Evolutionary conservation across 2,113 vertebrate species (phyloP), one percentile per base, ranked within the genome.

Genomic region (Chaenocephalus aceratus): DNA sequence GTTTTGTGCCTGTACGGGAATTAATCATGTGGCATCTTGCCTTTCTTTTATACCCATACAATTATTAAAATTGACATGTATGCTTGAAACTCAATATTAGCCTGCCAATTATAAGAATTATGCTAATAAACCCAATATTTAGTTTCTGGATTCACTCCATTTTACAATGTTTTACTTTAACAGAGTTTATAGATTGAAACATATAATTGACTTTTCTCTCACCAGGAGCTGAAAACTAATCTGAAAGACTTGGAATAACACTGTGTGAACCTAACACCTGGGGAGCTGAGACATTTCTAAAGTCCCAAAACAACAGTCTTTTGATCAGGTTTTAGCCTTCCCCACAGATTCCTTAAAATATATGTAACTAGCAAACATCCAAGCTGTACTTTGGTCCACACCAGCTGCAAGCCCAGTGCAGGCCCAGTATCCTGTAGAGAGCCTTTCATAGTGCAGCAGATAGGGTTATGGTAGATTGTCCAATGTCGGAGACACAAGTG

Each of bases 361-460:
- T 72, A n/a, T 18, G 21, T 21, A 78, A 66, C 72, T 51, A 77
- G 77, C 70, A 83, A 79, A 84, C 56, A 84, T 44, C 65, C 41
- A n/a, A 73, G 10, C 58, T 64, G 18, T 2, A 46, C 69, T 85
- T 82, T 68, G 66, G 69, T 77, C 77, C 75, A 30, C 44, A 77
- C 41, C 45, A 72, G 70, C 73, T 63, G 26, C 63, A 66, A 86
- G 63, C 85, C 84, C 69, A 74, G 84, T 62, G 67, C 72, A 59
- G 46, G 58, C 14, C 72, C 30, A 16, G 72, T 67, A 83, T 80
- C 92, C 75, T 87, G 82, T 71, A 86, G 86, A 78, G 82, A 88
- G 54, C 58, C 65, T 83, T 84, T 86, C 70, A 77, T 80, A 58
- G 45, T 85, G 65, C 72, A 66, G 71, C 36, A 79, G 58, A 72